Conservation (phyloP, 2,113 vertebrate genomes). For the Nothobranchius kuhntae region DNA sequence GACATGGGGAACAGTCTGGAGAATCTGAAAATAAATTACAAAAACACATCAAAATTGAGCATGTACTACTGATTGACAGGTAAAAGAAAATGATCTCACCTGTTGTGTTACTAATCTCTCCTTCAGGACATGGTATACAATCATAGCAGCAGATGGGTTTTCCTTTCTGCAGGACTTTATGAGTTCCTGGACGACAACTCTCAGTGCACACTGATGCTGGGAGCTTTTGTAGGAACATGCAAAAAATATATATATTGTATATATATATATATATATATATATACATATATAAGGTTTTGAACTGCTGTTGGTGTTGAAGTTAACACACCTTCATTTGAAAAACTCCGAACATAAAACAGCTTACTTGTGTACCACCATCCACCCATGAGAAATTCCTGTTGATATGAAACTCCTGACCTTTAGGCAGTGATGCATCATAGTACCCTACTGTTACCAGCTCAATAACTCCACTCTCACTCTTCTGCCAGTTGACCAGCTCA, state of each 20-base stretch:
- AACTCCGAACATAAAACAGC: not conserved
- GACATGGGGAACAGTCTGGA: conserved; percentile 60
- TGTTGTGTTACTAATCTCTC: not conserved
- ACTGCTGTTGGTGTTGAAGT: not conserved
- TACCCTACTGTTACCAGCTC: not conserved
- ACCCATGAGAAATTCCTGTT: not conserved
- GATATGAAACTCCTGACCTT: not conserved
- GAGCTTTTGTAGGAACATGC: not conserved
- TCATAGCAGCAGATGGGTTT: no score
- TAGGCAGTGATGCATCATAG: not conserved
- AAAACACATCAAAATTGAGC: not conserved
- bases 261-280: no score
- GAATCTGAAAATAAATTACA: conserved; percentile 56
- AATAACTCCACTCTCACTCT: no score
- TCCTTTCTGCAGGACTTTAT: no score
- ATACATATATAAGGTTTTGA: no score
- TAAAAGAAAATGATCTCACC: not conserved
- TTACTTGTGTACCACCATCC: conserved; percentile 38
- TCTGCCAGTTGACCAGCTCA: no score
- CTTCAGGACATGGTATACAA: no score
- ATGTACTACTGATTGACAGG: not conserved
- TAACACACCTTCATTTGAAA: not conserved
- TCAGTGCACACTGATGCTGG: not conserved
- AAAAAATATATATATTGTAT: not conserved
- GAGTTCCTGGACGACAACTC: not conserved